A percentile compares a stretch with the other conserved stretches of the same genome.
These are phyloP conservation scores for Circaetus gallicus DNA, from an alignment of 2,113 vertebrate species.

Conservation along the genomic window DNA sequence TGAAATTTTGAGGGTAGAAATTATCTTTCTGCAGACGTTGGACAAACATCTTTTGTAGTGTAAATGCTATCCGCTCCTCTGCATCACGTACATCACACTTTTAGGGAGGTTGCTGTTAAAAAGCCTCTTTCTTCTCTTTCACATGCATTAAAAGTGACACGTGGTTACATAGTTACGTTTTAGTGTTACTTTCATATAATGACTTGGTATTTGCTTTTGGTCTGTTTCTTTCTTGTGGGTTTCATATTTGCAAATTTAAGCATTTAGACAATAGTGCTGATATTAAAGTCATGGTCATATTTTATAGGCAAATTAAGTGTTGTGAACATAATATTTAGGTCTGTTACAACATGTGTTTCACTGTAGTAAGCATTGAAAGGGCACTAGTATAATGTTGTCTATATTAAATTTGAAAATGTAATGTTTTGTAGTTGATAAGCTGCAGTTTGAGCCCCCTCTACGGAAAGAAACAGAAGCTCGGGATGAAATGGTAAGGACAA, in stretches of 20 bases:
- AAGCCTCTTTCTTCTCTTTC: neutral
- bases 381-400: fast-evolving
- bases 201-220: neutral
- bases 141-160: neutral
- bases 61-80: neutral
- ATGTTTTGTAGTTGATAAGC: slow-evolving; percentile 86
- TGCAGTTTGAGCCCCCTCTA: slow-evolving; percentile 91
- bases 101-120: neutral
- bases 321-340: neutral
- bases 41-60: neutral
- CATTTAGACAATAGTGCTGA: fast-evolving
- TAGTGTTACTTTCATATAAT: neutral
- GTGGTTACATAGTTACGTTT: neutral
- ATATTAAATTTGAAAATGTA: neutral
- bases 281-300: neutral
- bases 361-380: neutral
- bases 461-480: slow-evolving; percentile 93
- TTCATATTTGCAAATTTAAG: neutral
- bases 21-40: neutral
- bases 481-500: slow-evolving; percentile 85
- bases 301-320: neutral
- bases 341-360: neutral
- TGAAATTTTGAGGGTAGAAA: neutral
- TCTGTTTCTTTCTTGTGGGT: neutral
- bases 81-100: neutral